These are phyloP conservation scores for Globodera ellingtonae DNA, from an alignment of 1,140 invertebrate genomes.

Conservation along the genomic window DNA sequence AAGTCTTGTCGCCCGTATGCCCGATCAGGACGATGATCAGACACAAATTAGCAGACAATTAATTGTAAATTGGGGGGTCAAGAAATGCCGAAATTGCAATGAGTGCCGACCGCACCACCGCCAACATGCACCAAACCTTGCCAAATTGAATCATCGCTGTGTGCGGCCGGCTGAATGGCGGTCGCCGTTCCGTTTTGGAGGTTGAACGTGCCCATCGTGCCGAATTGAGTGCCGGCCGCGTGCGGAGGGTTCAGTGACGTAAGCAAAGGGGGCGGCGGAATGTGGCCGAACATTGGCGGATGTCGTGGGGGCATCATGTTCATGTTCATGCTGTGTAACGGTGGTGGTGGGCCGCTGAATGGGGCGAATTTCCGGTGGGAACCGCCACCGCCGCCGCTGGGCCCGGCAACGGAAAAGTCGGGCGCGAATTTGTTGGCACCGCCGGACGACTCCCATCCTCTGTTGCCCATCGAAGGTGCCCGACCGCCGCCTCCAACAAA, in stretches of 20 bases:
- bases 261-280: constrained; percentile 17
- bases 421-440: constrained; percentile 8
- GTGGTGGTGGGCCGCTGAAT: constrained; percentile 14
- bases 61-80: too few species aligned
- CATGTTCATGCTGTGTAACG: constrained; percentile 6
- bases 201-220: not conserved
- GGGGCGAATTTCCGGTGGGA: constrained; percentile 3
- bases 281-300: constrained; percentile 1
- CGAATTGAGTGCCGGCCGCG: not conserved
- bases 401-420: constrained; percentile 2
- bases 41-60: too few species aligned
- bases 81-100: too few species aligned
- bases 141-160: constrained; percentile 16
- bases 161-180: constrained; percentile 3
- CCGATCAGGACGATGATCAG: too few species aligned
- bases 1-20: not conserved
- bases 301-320: not conserved
- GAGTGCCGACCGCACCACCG: not conserved
- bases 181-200: not conserved
- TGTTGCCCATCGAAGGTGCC: constrained; percentile 8
- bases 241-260: constrained; percentile 11
- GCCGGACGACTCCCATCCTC: constrained; percentile 4
- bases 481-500: constrained; percentile 10
- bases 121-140: constrained; percentile 4
- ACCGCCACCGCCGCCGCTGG: not conserved